Evolutionary conservation across 2,797 vertebrate species (phyloP), one percentile per base, ranked within the genome.

Genomic region (Crypturellus tataupa): DNA sequence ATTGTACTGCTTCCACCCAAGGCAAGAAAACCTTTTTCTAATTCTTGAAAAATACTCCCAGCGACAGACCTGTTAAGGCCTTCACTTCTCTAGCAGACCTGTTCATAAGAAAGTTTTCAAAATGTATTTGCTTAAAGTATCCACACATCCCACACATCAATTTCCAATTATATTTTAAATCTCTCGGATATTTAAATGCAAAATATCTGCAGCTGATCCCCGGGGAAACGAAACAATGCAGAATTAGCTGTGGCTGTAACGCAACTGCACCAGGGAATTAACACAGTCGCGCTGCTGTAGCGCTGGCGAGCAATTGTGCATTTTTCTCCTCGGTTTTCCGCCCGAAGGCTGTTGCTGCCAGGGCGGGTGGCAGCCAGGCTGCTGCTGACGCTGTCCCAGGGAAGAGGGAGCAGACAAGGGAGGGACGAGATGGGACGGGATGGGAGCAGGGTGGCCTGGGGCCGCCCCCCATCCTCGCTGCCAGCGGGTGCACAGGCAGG

Each of bases 361-460:
- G 63, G 13, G 25, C 8, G 31, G 29, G 10, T 6, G 51, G 20
- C 35, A 46, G 69, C 33, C 67, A 29, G 5, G 6, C 46, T 35
- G 31, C 7, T 29, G n/a, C 39, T 2, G 17, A 6, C 21, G 5
- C 44, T n/a, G 59, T 33, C 20, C 55, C 9, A 5, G 21, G 40
- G 25, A 89, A 35, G 0, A 25, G 33, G 13, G 39, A 44, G 51
- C 21, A 62, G 58, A 35, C 4, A 2, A 5, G 1, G 4, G 20
- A 16, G 25, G 37, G n/a, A 44, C 0, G 0, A 13, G 37, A 65
- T 37, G 0, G 4, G 27, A 10, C 12, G 27, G 15, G 53, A 53
- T 15, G 5, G 27, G 29, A 31, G 53, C 29, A n/a, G 29, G 53
- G 12, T 60, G 56, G 31, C 33, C 44, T 79, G 12, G 10, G 39